Conservation (phyloP, 1,140 invertebrate species). For the Capitella teleta region DNA sequence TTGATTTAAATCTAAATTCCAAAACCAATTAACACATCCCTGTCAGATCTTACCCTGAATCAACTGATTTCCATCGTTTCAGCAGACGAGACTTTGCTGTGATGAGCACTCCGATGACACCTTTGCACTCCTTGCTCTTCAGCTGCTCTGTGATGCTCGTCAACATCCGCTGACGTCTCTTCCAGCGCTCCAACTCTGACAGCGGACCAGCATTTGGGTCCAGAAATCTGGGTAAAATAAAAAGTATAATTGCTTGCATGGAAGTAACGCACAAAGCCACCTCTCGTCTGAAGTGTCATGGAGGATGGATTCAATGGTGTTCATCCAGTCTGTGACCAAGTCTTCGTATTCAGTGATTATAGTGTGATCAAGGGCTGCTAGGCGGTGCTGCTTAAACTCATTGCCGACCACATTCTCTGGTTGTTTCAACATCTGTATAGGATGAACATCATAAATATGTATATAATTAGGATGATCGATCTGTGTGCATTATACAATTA, state of each 20-base stretch:
- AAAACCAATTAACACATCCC: not conserved
- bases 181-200: constrained; percentile 39
- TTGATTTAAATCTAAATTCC: not conserved
- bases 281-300: constrained; percentile 38
- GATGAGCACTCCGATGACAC: constrained; percentile 39
- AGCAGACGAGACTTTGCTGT: constrained; percentile 38
- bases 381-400: constrained; percentile 38
- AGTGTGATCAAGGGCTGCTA: constrained; percentile 30
- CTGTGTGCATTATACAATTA: not conserved
- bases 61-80: constrained; percentile 40
- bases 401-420: constrained; percentile 34
- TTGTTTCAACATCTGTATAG: constrained; percentile 31
- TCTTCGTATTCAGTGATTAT: constrained; percentile 39
- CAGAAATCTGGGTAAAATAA: constrained; percentile 23
- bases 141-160: constrained; percentile 39
- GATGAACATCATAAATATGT: not conserved
- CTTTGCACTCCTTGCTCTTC: constrained; percentile 41
- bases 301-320: constrained; percentile 37
- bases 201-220: constrained; percentile 39
- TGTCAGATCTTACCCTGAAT: constrained; percentile 28
- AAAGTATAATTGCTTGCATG: not conserved
- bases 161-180: constrained; percentile 30
- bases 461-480: not conserved
- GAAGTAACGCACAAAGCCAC: constrained; percentile 14
- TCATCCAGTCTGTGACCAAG: constrained; percentile 39